Conservation (phyloP, 2,113 vertebrate species). For the Ciconia maguari region DNA sequence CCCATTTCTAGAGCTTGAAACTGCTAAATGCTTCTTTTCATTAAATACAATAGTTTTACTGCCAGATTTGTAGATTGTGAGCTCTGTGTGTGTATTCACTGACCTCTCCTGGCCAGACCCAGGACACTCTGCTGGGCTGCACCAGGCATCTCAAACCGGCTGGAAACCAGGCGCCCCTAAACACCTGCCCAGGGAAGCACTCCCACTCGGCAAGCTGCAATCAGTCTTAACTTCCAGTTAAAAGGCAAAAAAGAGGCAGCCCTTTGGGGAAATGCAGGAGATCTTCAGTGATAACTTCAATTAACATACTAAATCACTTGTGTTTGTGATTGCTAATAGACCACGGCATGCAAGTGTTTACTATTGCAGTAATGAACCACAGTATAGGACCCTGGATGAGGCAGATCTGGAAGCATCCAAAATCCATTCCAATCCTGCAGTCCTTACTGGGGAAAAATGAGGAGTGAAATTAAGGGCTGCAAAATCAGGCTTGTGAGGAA, state of each 20-base stretch:
- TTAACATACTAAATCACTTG: background rate
- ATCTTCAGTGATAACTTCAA: background rate
- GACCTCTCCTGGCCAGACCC: conserved; percentile 55
- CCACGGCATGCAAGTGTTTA: background rate
- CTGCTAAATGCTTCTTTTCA: background rate
- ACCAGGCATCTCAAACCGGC: background rate
- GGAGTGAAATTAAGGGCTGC: background rate
- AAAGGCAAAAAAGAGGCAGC: background rate
- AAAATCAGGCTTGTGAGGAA: background rate
- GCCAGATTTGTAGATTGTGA: background rate
- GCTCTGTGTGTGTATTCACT: conserved; percentile 10
- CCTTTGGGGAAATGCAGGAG: background rate
- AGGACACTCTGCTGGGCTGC: background rate
- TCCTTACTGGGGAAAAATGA: background rate
- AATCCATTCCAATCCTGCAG: background rate
- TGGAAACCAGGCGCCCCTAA: background rate
- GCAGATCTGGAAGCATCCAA: background rate
- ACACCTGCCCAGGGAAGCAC: background rate
- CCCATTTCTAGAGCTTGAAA: background rate
- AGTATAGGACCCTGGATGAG: background rate
- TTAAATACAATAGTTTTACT: background rate
- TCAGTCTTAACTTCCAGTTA: background rate
- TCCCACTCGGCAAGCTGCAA: accelerated
- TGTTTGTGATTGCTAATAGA: background rate
- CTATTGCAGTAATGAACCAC: background rate